These are phyloP conservation scores for Bombus terrestris DNA, from an alignment of 1,140 invertebrate genomes.

Conservation along the genomic window DNA sequence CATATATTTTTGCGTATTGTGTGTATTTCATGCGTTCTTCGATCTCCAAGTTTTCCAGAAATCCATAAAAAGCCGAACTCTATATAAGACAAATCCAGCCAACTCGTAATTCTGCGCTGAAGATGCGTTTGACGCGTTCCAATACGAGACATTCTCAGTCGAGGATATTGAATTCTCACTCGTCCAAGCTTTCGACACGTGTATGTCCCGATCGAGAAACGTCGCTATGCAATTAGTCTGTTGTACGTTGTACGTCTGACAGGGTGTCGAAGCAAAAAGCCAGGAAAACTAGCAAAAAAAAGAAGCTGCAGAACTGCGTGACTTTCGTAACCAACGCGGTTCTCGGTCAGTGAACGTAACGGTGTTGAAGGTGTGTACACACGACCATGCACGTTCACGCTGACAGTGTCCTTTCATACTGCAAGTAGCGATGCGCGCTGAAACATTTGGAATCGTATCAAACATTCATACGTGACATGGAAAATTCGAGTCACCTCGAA, in stretches of 20 bases:
- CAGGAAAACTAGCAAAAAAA: conserved; percentile 9
- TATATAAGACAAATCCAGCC: background rate
- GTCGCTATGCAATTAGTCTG: background rate
- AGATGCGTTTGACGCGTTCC: background rate
- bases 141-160: conserved; percentile 14
- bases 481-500: too few relatives aligned
- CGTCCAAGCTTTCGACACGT: conserved; percentile 1
- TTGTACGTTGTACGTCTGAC: background rate
- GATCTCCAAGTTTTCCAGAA: too few relatives aligned
- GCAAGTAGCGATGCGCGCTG: background rate
- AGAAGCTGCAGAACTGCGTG: conserved; percentile 58
- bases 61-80: too few relatives aligned
- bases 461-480: background rate
- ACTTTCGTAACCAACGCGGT: conserved; percentile 67
- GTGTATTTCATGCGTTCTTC: too few relatives aligned
- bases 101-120: background rate
- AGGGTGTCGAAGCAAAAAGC: background rate
- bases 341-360: conserved; percentile 77
- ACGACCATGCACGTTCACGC: background rate
- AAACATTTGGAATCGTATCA: background rate
- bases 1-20: too few relatives aligned
- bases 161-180: conserved; percentile 39
- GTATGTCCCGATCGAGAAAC: background rate
- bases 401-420: background rate
- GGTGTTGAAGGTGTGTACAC: conserved; percentile 59